Percentiles rank a stretch among this genome's conserved stretches.
These are phyloP conservation scores for Chesias legatella DNA, from an alignment of 2,888 invertebrate species.

Conservation along the genomic window DNA sequence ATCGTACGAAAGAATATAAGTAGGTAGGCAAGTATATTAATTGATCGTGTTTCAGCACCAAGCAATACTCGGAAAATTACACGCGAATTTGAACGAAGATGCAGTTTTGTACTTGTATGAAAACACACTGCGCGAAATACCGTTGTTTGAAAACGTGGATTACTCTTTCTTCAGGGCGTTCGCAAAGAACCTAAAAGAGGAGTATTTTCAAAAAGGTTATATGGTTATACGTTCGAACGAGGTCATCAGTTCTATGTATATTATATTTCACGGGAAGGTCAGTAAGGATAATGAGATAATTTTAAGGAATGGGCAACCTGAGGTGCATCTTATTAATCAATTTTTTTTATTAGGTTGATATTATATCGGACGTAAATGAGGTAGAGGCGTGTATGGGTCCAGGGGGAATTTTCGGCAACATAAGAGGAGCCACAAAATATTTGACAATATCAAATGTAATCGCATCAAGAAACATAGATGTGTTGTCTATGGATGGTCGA, in stretches of 20 bases:
- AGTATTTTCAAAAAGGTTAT: conserved; percentile 70
- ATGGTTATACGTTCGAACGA: conserved; percentile 68
- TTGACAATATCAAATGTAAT: conserved; percentile 66
- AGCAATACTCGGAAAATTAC: conserved; percentile 69
- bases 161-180: conserved; percentile 77
- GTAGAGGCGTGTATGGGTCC: conserved; percentile 74
- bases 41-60: conserved; percentile 58
- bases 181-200: conserved; percentile 68
- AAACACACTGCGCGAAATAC: conserved; percentile 73
- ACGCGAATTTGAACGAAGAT: conserved; percentile 78
- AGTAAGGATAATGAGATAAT: too few species aligned
- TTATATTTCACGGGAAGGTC: conserved; percentile 74
- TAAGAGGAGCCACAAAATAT: conserved; percentile 60
- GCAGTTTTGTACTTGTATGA: conserved; percentile 77
- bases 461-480: conserved; percentile 73
- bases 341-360: conserved; percentile 53
- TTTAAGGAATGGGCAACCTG: background rate
- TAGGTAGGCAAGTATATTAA: too few species aligned
- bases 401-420: conserved; percentile 75
- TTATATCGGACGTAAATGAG: conserved; percentile 63
- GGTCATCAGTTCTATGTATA: conserved; percentile 64
- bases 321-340: background rate
- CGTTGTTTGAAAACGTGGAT: conserved; percentile 75
- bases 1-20: too few species aligned
- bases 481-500: conserved; percentile 65